Evolutionary conservation across 2,113 vertebrate genomes (phyloP).

Genomic region (Atrichornis clamosus): DNA sequence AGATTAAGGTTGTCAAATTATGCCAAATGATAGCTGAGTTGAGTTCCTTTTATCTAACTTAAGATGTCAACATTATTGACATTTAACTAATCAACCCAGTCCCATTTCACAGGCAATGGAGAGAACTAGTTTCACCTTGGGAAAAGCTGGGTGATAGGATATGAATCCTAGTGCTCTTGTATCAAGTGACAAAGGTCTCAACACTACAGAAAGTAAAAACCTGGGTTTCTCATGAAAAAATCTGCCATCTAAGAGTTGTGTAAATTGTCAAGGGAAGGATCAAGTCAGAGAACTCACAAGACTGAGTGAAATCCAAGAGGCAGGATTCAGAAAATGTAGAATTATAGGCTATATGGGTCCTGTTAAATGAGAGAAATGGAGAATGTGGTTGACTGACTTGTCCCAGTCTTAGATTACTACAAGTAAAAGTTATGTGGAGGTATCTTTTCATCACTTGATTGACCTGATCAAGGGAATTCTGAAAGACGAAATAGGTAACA

Average conservation of each 20-base stretch:
- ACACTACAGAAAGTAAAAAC: not conserved
- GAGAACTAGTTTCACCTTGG: not conserved
- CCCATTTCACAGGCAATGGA: not conserved
- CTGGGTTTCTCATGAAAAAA: not conserved
- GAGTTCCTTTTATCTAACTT: conserved; percentile 28
- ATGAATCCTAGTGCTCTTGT: not conserved
- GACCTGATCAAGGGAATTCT: not conserved
- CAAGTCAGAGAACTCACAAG: not conserved
- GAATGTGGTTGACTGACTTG: not conserved
- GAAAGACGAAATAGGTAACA: not conserved
- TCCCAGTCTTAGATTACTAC: not conserved
- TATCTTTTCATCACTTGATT: not conserved
- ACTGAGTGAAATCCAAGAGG: conserved; percentile 7
- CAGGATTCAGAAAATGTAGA: not conserved
- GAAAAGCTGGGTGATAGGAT: not conserved
- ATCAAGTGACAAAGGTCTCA: conserved; percentile 16
- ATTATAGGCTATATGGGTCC: not conserved
- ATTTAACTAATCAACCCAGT: not conserved
- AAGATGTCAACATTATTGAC: not conserved
- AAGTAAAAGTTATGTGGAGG: not conserved
- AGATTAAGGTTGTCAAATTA: conserved; percentile 41
- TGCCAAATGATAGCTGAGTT: not conserved
- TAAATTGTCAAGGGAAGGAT: not conserved
- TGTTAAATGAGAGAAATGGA: not conserved
- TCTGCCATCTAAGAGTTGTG: not conserved